Percentiles rank a stretch among this genome's conserved stretches.
Evolutionary conservation across 2,113 vertebrate species (phyloP).

Genomic region (Pyrgilauda ruficollis): DNA sequence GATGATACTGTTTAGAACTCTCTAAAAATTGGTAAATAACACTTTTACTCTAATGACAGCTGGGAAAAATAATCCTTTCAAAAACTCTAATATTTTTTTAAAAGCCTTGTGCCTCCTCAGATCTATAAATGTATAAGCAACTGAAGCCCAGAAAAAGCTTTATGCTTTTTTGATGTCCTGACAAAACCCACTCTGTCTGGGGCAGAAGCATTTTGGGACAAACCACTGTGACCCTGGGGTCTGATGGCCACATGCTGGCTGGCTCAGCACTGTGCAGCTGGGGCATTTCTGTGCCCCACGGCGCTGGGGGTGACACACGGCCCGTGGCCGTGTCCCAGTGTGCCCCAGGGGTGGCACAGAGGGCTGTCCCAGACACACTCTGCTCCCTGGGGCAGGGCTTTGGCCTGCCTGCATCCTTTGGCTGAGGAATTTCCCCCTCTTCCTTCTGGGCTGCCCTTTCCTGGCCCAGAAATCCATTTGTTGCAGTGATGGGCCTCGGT

Average conservation of each 20-base stretch:
- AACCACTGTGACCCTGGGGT: not conserved
- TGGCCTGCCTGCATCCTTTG: not conserved
- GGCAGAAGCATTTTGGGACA: not conserved
- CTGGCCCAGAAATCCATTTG: not conserved
- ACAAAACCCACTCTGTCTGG: not conserved
- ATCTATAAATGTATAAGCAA: not conserved
- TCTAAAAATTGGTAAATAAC: not conserved
- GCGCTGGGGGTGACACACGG: not conserved
- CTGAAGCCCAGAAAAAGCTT: not conserved
- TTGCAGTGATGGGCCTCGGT: not conserved
- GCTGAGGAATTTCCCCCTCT: not conserved
- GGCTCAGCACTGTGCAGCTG: not conserved
- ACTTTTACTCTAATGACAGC: not conserved
- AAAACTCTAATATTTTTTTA: not conserved
- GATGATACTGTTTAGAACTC: not conserved
- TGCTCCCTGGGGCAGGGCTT: not conserved
- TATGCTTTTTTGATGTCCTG: not conserved
- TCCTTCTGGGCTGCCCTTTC: not conserved
- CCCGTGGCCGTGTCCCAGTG: too few species aligned
- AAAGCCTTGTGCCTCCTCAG: not conserved
- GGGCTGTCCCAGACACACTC: not conserved
- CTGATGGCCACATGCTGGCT: not conserved
- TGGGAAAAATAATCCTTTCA: not conserved
- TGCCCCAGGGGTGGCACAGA: too few species aligned
- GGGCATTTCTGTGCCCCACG: not conserved